A percentile compares a stretch with the other conserved stretches of the same genome.
phyloP scores from a whole-genome alignment of 2,797 vertebrate genomes.

The Siniperca obscura region DNA sequence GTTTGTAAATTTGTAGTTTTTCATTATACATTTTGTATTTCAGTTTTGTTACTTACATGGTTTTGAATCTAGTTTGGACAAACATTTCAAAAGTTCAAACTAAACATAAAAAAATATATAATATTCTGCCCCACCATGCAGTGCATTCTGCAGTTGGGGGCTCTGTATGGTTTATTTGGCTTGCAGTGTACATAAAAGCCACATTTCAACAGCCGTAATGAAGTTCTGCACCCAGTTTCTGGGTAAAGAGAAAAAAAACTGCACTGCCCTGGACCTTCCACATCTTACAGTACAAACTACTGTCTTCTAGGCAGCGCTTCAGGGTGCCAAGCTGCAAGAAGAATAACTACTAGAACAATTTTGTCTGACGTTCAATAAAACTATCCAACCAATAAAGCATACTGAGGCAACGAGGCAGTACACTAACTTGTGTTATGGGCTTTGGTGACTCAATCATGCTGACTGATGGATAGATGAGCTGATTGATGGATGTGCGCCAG shows the following conservation, averaged over 20 bases:
- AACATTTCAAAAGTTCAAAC: neutral
- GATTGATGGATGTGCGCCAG: constrained; percentile 53
- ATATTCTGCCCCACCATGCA: neutral
- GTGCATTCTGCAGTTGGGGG: neutral
- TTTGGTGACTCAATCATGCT: constrained; percentile 22
- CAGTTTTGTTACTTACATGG: neutral
- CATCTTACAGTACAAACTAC: constrained; percentile 11
- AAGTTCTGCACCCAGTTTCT: neutral
- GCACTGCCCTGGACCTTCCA: neutral
- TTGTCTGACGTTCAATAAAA: constrained; percentile 25
- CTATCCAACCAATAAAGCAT: constrained; percentile 21
- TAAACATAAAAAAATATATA: neutral
- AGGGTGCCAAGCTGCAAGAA: constrained; percentile 13
- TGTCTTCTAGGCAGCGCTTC: neutral
- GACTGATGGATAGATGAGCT: constrained; percentile 43
- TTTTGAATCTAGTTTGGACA: neutral
- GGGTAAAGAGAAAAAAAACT: neutral
- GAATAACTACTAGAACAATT: neutral
- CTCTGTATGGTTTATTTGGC: neutral
- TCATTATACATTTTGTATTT: neutral
- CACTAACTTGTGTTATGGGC: constrained; percentile 7
- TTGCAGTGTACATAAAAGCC: neutral
- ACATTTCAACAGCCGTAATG: neutral
- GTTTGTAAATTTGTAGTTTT: neutral
- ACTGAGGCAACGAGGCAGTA: constrained; percentile 28